Base-by-base conservation (phyloP, 2,113 vertebrate species). In the Oreochromis niloticus region DNA sequence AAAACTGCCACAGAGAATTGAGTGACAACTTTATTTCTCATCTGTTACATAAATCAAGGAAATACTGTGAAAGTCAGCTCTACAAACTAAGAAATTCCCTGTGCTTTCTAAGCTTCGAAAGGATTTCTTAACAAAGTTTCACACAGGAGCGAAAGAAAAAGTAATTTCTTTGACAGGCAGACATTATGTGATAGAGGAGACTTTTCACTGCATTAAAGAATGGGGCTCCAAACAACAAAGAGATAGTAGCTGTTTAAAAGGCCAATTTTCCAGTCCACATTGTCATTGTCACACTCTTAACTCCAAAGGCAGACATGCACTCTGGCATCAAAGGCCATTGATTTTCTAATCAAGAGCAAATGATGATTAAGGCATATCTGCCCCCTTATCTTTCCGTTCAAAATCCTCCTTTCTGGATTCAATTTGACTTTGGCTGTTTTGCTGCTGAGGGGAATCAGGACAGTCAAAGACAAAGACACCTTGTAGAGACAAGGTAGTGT, bases 331-430 rank as follows among this genome's bases (percentile, higher is more conserved):
- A 96, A 97, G 93, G 91, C 94, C 94, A 96, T 96, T 96, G 96
- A 96, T 96, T 97, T 96, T 96, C 95, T 95, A 95, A 96, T 96
- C 95, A 95, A 96, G 94, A 96, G 94, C 91, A 95, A 96, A 95
- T 94, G 95, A 96, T 96, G 95, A 97, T 96, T 96, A 95, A 96
- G 95, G 94, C 94, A 95, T 96, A 96, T 96, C 95, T 95, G 93
- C 89, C 85, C 90, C 91, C 95, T 96, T 96, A 96, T 96, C 96
- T 95, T 92, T 95, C 94, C 88, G 89, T 95, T 96, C 93, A 94
- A 94, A 97, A 95, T 95, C 94, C 93, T 84, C 93, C 91, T 95
- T 96, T 95, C 92, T 95, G 94, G 93, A 95, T 94, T 94, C 90
- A 95, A 95, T 96, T 95, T 95, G 93, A 94, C 94, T 94, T 95